Conservation (phyloP, 2,113 vertebrate species). For the Notothenia coriiceps region DNA sequence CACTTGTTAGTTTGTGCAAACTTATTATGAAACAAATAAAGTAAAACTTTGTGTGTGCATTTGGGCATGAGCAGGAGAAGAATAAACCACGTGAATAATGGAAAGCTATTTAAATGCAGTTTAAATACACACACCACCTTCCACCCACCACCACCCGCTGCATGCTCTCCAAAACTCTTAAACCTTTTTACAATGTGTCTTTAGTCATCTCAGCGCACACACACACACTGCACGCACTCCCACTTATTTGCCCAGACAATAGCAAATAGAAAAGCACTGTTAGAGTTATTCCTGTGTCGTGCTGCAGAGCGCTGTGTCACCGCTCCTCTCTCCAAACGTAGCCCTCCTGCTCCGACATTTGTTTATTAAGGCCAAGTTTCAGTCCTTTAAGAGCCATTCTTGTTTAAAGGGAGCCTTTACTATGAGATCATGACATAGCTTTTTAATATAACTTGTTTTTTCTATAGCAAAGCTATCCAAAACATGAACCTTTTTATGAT, state of each 20-base stretch:
- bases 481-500: conserved; percentile 53
- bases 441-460: conserved; percentile 73
- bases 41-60: neutral
- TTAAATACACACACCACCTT: conserved; percentile 44
- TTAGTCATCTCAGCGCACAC: conserved; percentile 42
- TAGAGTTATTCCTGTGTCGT: conserved; percentile 61
- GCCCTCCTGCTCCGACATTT: conserved; percentile 58
- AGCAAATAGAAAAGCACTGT: conserved; percentile 59
- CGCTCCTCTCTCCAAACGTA: conserved; percentile 36
- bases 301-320: conserved; percentile 64
- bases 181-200: conserved; percentile 65
- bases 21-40: neutral
- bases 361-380: conserved; percentile 65
- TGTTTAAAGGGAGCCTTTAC: conserved; percentile 57
- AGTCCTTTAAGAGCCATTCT: conserved; percentile 73
- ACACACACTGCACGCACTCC: conserved; percentile 51
- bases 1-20: neutral
- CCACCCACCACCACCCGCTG: conserved; percentile 45
- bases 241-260: conserved; percentile 70
- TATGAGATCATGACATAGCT: conserved; percentile 73
- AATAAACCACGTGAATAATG: conserved; percentile 26
- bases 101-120: conserved; percentile 45
- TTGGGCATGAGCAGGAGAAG: conserved; percentile 1
- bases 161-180: conserved; percentile 63
- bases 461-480: conserved; percentile 38